Evolutionary conservation across 2,797 vertebrate genomes (phyloP).

Genomic region (Chloroceryle inda): DNA sequence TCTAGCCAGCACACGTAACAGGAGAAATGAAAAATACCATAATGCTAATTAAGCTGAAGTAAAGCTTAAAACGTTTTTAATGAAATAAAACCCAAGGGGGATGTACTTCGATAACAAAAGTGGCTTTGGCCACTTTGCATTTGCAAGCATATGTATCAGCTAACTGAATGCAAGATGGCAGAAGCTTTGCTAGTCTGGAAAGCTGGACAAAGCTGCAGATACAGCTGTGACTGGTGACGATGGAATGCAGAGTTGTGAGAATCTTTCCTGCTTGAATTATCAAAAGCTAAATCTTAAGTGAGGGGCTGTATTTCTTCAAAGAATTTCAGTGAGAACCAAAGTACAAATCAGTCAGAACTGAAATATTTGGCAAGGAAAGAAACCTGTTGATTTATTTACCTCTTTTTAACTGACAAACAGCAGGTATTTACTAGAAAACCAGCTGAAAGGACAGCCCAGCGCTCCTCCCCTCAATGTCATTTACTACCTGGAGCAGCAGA

Average conservation of each 20-base stretch:
- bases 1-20: background rate
- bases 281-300: background rate
- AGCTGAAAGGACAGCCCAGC: background rate
- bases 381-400: background rate
- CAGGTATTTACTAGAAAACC: background rate
- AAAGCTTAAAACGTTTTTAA: background rate
- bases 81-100: background rate
- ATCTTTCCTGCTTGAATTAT: background rate
- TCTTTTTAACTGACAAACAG: background rate
- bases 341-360: background rate
- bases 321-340: background rate
- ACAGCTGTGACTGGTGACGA: rapidly evolving
- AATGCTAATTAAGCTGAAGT: background rate
- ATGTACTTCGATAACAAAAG: background rate
- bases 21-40: background rate
- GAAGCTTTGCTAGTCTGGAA: background rate
- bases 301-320: background rate
- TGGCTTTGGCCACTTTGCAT: background rate
- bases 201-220: background rate
- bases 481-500: background rate
- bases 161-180: background rate
- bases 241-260: background rate
- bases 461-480: background rate
- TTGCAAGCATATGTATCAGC: background rate
- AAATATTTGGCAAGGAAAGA: background rate